Percentiles rank a stretch among this genome's conserved stretches.
Evolutionary conservation across 2,797 vertebrate species (phyloP).

Genomic region (Trachops cirrhosus): DNA sequence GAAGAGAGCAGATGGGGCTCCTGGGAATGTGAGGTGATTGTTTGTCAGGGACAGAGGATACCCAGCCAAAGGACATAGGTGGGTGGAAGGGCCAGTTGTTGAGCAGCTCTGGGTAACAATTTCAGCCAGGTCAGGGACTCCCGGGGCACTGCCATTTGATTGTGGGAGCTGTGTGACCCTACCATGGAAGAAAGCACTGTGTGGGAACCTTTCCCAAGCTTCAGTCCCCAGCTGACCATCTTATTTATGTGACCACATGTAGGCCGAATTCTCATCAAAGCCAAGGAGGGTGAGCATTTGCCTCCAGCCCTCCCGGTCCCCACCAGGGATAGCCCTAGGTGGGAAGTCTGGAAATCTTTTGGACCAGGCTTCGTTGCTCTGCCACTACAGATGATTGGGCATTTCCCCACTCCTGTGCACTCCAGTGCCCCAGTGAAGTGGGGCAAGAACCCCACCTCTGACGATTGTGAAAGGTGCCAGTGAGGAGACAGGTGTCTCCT

Average conservation of each 20-base stretch:
- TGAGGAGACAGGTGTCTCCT: not conserved
- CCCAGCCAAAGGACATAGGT: not conserved
- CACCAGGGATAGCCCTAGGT: not conserved
- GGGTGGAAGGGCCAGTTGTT: not conserved
- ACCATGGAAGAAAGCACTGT: not conserved
- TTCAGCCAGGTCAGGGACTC: not conserved
- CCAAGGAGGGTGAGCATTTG: not conserved
- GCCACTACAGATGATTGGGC: not conserved
- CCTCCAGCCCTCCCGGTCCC: not conserved
- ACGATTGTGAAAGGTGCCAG: not conserved
- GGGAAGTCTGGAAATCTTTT: not conserved
- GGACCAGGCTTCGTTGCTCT: not conserved
- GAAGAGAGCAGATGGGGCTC: not conserved
- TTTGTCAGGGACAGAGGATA: not conserved
- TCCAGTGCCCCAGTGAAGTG: not conserved
- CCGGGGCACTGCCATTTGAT: not conserved
- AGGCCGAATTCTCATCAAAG: not conserved
- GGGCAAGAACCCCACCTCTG: not conserved
- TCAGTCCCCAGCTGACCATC: too few species aligned
- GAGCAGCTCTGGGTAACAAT: not conserved
- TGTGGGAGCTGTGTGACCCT: not conserved
- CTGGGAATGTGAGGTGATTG: not conserved
- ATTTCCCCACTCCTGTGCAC: not conserved
- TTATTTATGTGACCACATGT: not conserved
- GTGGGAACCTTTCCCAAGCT: not conserved